Conservation (phyloP, 2,888 invertebrate genomes). For the Liposcelis brunnea region DNA sequence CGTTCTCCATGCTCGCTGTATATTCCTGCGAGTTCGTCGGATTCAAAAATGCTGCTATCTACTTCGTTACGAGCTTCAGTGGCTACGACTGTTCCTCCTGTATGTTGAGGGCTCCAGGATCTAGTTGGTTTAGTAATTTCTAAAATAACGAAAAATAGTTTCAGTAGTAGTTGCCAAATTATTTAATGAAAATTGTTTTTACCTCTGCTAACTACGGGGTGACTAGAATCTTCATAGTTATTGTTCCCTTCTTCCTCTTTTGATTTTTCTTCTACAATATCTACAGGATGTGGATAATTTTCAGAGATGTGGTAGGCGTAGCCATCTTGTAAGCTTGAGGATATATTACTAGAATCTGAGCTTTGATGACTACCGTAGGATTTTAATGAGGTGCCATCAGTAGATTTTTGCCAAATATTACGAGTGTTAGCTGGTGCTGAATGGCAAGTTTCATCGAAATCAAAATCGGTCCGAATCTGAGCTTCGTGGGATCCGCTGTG, state of each 20-base stretch:
- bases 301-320: neutral
- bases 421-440: slow-evolving; percentile 1
- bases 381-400: neutral
- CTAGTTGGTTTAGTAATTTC: neutral
- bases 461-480: neutral
- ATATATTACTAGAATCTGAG: neutral
- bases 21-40: slow-evolving; percentile 27
- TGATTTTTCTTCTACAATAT: neutral
- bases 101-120: slow-evolving; percentile 77
- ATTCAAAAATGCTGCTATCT: slow-evolving; percentile 64
- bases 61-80: slow-evolving; percentile 76
- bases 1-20: slow-evolving; percentile 14
- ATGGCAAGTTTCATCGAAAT: slow-evolving; percentile 2
- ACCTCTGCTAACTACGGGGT: neutral
- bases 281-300: neutral
- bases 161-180: no score
- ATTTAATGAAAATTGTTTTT: no score
- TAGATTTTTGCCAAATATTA: neutral
- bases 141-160: no score
- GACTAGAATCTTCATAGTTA: slow-evolving; percentile 7
- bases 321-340: neutral
- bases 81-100: slow-evolving; percentile 67
- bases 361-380: neutral
- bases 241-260: neutral
- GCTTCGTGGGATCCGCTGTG: slow-evolving; percentile 6